Evolutionary conservation across 1,140 invertebrate genomes (phyloP).

Genomic region (Drosophila pectinifera): DNA sequence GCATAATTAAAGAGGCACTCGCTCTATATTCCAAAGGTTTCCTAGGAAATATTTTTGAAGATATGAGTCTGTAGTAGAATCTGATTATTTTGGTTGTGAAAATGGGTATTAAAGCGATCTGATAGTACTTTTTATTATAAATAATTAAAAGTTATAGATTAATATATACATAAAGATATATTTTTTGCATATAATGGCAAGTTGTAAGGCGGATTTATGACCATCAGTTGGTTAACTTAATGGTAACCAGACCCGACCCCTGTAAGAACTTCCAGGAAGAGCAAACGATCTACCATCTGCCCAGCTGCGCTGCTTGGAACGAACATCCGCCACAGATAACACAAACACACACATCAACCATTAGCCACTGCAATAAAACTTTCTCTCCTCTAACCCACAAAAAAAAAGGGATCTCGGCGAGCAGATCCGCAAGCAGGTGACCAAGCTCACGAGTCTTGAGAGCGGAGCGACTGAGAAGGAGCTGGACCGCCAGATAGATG

Average conservation of each 20-base stretch:
- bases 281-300: not conserved
- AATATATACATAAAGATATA: too few species aligned
- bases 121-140: too few species aligned
- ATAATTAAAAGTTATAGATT: too few species aligned
- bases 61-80: too few species aligned
- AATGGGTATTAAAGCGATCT: too few species aligned
- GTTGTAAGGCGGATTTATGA: too few species aligned
- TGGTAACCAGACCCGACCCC: not conserved
- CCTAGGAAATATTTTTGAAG: too few species aligned
- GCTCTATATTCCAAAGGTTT: not conserved
- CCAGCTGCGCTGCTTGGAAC: constrained; percentile 37
- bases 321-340: constrained; percentile 44
- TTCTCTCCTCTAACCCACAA: constrained; percentile 61
- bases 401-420: constrained; percentile 92
- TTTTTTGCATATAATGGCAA: too few species aligned
- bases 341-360: constrained; percentile 8
- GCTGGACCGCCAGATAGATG: constrained; percentile 88
- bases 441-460: constrained; percentile 87
- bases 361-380: constrained; percentile 28
- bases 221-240: not conserved
- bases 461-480: constrained; percentile 85
- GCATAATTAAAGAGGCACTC: not conserved
- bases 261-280: not conserved
- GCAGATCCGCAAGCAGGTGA: constrained; percentile 90
- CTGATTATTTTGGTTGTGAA: too few species aligned